Conservation (phyloP, 1,140 invertebrate genomes). For the Sitophilus oryzae region DNA sequence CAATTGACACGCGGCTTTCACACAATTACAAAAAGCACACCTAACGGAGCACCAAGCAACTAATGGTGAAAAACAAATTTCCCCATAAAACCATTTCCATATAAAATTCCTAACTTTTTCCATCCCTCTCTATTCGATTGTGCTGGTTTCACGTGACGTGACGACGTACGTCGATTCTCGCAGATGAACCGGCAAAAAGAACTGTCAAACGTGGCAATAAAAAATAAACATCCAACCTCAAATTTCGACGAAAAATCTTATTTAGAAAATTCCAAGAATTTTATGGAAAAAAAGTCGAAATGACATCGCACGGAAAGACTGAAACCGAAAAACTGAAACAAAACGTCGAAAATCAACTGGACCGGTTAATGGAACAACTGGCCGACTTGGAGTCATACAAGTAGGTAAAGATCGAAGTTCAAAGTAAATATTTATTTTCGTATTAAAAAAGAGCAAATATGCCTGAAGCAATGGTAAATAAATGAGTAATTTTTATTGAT, state of each 20-base stretch:
- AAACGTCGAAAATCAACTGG: conserved; percentile 68
- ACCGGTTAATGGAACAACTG: conserved; percentile 65
- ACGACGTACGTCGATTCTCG: background rate
- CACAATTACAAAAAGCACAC: conserved; percentile 40
- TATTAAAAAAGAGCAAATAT: background rate
- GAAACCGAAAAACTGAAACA: conserved; percentile 54
- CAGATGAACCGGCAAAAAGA: conserved; percentile 1
- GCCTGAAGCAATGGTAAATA: background rate
- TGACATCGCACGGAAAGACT: conserved; percentile 40
- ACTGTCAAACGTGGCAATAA: conserved; percentile 24
- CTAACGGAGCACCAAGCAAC: conserved; percentile 8
- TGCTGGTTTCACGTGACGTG: no score
- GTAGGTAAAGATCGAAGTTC: conserved; percentile 44
- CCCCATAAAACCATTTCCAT: conserved; percentile 8
- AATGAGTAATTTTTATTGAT: background rate
- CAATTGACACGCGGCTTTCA: conserved; percentile 46
- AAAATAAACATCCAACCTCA: conserved; percentile 23
- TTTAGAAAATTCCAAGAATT: conserved; percentile 5
- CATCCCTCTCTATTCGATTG: no score
- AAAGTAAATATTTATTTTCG: background rate
- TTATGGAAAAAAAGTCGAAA: conserved; percentile 19
- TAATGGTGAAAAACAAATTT: conserved; percentile 13
- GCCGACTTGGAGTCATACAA: conserved; percentile 67
- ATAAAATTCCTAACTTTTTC: no score
- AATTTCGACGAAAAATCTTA: conserved; percentile 13